Conservation (phyloP, 2,797 vertebrate species). For the Notolepis coatsorum region DNA sequence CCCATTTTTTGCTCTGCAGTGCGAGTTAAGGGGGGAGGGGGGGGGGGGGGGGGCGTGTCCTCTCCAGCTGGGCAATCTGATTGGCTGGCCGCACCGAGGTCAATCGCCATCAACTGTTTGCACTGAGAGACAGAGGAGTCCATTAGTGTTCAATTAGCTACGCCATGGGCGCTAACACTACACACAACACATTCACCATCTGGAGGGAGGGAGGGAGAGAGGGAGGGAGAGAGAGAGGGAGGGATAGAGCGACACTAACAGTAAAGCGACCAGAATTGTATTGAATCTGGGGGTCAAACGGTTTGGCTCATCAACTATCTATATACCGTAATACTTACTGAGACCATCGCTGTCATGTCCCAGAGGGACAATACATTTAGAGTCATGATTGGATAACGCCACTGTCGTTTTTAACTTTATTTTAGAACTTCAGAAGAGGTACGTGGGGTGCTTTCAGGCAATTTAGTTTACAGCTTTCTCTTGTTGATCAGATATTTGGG, state of each 20-base stretch:
- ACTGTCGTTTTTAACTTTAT: too few relatives aligned
- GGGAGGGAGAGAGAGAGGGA: neutral
- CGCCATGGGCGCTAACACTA: neutral
- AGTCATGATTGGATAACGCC: too few relatives aligned
- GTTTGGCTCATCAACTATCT: too few relatives aligned
- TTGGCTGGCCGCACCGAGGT: slow-evolving; percentile 10
- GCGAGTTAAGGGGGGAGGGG: neutral
- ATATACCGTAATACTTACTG: too few relatives aligned
- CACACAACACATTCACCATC: slow-evolving; percentile 1
- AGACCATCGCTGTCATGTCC: too few relatives aligned
- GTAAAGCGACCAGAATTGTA: too few relatives aligned
- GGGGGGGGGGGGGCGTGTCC: neutral
- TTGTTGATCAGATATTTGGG: too few relatives aligned
- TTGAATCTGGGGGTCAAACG: too few relatives aligned
- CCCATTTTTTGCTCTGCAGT: neutral
- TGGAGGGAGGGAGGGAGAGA: neutral
- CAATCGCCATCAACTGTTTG: neutral
- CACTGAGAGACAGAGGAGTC: neutral
- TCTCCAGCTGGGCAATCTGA: slow-evolving; percentile 7
- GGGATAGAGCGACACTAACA: neutral
- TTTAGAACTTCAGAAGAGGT: too few relatives aligned
- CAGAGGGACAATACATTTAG: too few relatives aligned
- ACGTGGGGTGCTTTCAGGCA: too few relatives aligned
- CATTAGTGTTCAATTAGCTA: slow-evolving; percentile 13
- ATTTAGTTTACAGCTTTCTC: too few relatives aligned